Conservation (phyloP, 2,888 invertebrate species). For the Perdita meconis region DNA sequence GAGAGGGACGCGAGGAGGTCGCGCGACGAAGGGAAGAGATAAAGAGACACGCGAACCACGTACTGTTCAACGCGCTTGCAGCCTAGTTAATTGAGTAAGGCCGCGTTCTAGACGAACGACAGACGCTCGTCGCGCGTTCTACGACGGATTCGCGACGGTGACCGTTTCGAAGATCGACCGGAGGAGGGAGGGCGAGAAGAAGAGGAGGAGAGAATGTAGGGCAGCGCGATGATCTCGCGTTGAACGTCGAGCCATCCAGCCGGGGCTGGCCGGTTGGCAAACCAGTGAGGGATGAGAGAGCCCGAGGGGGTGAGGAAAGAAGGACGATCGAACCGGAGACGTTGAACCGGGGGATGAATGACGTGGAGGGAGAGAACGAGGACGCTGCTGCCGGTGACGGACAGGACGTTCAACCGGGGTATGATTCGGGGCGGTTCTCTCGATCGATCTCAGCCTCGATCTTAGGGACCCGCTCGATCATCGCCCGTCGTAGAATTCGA, state of each 20-base stretch:
- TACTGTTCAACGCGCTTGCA: conserved; percentile 70
- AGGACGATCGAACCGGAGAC: conserved; percentile 20
- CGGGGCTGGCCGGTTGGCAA: conserved; percentile 23
- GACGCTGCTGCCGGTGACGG: conserved; percentile 10
- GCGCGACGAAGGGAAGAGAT: conserved; percentile 2
- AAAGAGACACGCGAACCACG: conserved; percentile 30
- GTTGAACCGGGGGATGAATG: conserved; percentile 19
- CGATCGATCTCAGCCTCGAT: no score
- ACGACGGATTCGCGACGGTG: conserved; percentile 45
- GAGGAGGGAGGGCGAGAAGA: conserved; percentile 4
- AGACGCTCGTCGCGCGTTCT: conserved; percentile 16
- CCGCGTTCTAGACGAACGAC: conserved; percentile 42
- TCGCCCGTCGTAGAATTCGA: conserved; percentile 9
- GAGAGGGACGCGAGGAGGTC: conserved; percentile 12
- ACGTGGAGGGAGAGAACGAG: conserved; percentile 13
- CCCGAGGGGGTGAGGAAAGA: not conserved
- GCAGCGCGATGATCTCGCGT: conserved; percentile 39
- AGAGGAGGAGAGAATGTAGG: conserved; percentile 26
- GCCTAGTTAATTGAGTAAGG: conserved; percentile 66
- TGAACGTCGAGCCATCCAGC: conserved; percentile 33
- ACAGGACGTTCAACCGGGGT: conserved; percentile 41
- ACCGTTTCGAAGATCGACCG: conserved; percentile 42
- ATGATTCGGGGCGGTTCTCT: not conserved
- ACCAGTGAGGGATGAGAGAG: conserved; percentile 27
- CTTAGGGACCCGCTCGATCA: no score